Conservation (phyloP, 2,888 invertebrate species). For the Poecilobothrus nobilitatus region DNA sequence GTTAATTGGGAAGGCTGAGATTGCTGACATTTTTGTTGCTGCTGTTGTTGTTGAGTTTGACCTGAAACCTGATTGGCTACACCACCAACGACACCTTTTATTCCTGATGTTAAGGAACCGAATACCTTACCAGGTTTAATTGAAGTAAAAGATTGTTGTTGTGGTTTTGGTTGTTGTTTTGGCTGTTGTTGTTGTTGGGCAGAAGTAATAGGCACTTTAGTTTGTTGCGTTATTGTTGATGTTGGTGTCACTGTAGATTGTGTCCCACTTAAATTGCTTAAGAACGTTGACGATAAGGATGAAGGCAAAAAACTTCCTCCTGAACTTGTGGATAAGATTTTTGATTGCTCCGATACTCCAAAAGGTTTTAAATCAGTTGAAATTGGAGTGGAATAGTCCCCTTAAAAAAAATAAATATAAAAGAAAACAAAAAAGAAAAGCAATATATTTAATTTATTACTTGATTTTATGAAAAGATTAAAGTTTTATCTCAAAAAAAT, state of each 20-base stretch:
- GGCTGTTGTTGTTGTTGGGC: conserved; percentile 19
- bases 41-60: conserved; percentile 5
- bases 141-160: background rate
- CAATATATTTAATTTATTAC: too few relatives aligned
- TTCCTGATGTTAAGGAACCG: conserved; percentile 31
- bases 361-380: background rate
- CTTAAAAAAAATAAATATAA: background rate
- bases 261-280: background rate
- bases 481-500: too few relatives aligned
- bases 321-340: background rate
- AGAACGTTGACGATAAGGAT: background rate
- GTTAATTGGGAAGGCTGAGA: conserved; percentile 21
- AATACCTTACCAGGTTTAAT: background rate
- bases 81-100: conserved; percentile 37
- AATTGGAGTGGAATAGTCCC: background rate
- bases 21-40: background rate
- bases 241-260: conserved; percentile 25
- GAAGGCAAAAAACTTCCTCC: background rate
- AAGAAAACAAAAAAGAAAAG: background rate
- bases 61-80: conserved; percentile 22
- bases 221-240: conserved; percentile 15
- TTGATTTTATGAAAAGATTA: too few relatives aligned
- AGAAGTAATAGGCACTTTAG: conserved; percentile 2
- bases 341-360: background rate
- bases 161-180: background rate